These are phyloP conservation scores for Trichopoda pennipes DNA, from an alignment of 2,888 invertebrate genomes.

Conservation along the genomic window DNA sequence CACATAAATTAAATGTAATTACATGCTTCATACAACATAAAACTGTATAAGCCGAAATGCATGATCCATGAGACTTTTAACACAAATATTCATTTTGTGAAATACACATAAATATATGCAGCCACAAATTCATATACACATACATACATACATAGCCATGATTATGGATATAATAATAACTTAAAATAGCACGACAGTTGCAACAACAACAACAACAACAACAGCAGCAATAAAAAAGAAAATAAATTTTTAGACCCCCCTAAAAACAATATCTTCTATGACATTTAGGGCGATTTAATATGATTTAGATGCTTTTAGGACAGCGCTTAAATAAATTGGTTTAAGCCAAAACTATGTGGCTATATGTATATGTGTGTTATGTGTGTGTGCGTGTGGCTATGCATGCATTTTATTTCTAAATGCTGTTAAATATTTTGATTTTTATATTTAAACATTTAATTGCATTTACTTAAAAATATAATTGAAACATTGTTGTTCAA, in stretches of 20 bases:
- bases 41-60: slow-evolving; percentile 54
- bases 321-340: slow-evolving; percentile 65
- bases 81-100: slow-evolving; percentile 10
- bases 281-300: slow-evolving; percentile 62
- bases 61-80: slow-evolving; percentile 63
- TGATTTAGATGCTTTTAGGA: slow-evolving; percentile 63
- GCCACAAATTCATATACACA: not conserved
- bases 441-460: slow-evolving; percentile 62
- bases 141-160: not conserved
- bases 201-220: slow-evolving; percentile 2
- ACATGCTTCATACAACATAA: slow-evolving; percentile 65
- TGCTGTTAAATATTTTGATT: slow-evolving; percentile 56
- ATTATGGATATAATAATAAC: not conserved
- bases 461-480: slow-evolving; percentile 63
- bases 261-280: slow-evolving; percentile 65
- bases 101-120: not conserved
- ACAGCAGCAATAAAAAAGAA: not conserved
- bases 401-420: not conserved
- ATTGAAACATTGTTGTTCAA: slow-evolving; percentile 57
- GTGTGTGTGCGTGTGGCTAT: not conserved
- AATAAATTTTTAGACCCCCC: slow-evolving; percentile 20
- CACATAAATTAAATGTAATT: slow-evolving; percentile 70
- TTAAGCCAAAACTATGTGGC: slow-evolving; percentile 43
- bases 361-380: slow-evolving; percentile 6
- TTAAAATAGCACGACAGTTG: slow-evolving; percentile 22